Percentiles rank a stretch among this genome's conserved stretches.
Conservation (phyloP, 2,888 invertebrate genomes). For the Bibio marci region DNA sequence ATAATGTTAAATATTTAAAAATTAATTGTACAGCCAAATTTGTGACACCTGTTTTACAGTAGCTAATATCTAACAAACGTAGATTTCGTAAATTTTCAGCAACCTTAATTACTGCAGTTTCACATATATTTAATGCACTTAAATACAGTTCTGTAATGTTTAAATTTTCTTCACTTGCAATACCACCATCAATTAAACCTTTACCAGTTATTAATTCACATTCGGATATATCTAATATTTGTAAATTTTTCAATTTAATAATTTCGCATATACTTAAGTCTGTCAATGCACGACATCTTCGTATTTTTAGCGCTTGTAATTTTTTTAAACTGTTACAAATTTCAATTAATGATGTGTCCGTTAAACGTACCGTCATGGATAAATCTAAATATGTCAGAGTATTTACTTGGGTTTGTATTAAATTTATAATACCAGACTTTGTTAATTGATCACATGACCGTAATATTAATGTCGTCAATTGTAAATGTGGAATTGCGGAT, state of each 20-base stretch:
- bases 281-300: conserved; percentile 45
- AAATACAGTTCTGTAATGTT: conserved; percentile 36
- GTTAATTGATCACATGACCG: conserved; percentile 44
- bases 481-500: conserved; percentile 33
- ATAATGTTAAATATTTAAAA: conserved; percentile 39
- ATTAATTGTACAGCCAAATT: conserved; percentile 49
- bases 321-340: conserved; percentile 40
- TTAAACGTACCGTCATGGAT: conserved; percentile 44
- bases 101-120: conserved; percentile 40
- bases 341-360: conserved; percentile 40
- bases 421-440: conserved; percentile 35
- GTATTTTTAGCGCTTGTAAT: conserved; percentile 41
- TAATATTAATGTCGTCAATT: conserved; percentile 34
- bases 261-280: conserved; percentile 40
- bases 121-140: conserved; percentile 41
- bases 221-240: conserved; percentile 45
- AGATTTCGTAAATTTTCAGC: conserved; percentile 40
- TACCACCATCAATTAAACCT: conserved; percentile 43
- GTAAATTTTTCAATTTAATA: conserved; percentile 35
- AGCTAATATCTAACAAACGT: conserved; percentile 42
- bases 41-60: conserved; percentile 53
- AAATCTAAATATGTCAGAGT: conserved; percentile 39
- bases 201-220: conserved; percentile 44
- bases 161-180: conserved; percentile 34
- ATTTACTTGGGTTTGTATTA: conserved; percentile 36